Evolutionary conservation across 2,797 vertebrate species (phyloP), one percentile per base, ranked within the genome.

Genomic region (Rhodeus uyekii): DNA sequence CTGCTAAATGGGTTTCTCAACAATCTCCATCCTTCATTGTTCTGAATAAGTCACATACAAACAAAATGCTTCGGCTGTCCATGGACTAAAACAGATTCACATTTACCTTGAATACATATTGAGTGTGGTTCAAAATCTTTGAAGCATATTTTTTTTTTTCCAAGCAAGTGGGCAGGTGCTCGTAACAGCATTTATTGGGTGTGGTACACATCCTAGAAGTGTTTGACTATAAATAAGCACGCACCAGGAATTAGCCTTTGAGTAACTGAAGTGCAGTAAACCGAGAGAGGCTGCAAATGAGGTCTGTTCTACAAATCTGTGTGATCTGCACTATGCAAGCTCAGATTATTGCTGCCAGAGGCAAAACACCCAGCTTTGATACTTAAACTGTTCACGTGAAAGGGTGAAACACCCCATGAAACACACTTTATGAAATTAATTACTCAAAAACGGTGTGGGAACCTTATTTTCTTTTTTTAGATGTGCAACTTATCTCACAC

Each of bases 381-480:
- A 27, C 60, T 74, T 68, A 81, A 81, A 39, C 39, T 73, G 58
- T 58, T 81, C 69, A 63, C 63, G 69, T 80, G 55, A 80, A 80
- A 81, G 68, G 29, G 42, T 64, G 42, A 63, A 73, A 73, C 6
- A 6, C 29, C 68, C 42, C 42, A 61, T 73, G 22, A 81, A 72
- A 44, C 55, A 38, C 42, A 34, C 79, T 50, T 81, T 34, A 80
- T 80, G 53, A 79, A 44, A 73, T 60, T 14, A 73, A 63, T 61
- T 48, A 14, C 68, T 61, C 13, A 36, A 42, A 50, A 55, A 63
- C 29, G 72, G 60, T 48, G 39, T 48, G 42, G 16, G 16, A 32
- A 71, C 65, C 44, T 39, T 46, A 38, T 63, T 50, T 60, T n/a
- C 24, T 76, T 76, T 63, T 8, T 72, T 81, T 50, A 81, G n/a